Evolutionary conservation across 2,113 vertebrate species (phyloP).

Genomic region (Zosterops pallidus): DNA sequence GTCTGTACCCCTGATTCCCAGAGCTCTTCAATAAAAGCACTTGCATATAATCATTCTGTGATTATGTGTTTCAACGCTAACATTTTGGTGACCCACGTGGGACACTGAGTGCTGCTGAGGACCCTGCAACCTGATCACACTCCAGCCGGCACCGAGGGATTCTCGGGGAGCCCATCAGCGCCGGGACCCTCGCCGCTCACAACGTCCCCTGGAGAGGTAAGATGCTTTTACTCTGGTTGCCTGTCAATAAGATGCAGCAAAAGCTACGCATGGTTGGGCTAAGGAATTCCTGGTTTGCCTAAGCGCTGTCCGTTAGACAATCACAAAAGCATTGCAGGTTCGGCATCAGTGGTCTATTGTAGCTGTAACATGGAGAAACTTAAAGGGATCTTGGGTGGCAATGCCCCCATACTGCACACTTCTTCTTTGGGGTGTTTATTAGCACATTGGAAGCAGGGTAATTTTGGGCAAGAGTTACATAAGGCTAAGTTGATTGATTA

Average conservation of each 20-base stretch:
- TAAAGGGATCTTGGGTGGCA: background rate
- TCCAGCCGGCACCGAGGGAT: too few relatives aligned
- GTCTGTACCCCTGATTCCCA: too few relatives aligned
- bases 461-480: background rate
- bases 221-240: background rate
- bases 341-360: background rate
- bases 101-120: too few relatives aligned
- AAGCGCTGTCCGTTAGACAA: accelerated
- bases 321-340: accelerated
- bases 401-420: background rate
- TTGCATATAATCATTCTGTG: too few relatives aligned
- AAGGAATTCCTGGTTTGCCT: background rate
- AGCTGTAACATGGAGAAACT: background rate
- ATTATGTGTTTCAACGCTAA: too few relatives aligned
- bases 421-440: too few relatives aligned
- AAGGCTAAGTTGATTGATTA: too few relatives aligned
- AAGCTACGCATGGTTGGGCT: background rate
- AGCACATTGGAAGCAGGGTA: background rate
- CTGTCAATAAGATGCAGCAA: accelerated
- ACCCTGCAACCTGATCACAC: too few relatives aligned
- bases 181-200: background rate
- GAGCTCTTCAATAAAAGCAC: too few relatives aligned
- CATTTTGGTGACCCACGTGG: too few relatives aligned
- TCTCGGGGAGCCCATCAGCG: too few relatives aligned
- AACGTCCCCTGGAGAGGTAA: background rate